These are phyloP conservation scores for Teleogryllus oceanicus DNA, from an alignment of 2,888 invertebrate genomes.

Conservation along the genomic window DNA sequence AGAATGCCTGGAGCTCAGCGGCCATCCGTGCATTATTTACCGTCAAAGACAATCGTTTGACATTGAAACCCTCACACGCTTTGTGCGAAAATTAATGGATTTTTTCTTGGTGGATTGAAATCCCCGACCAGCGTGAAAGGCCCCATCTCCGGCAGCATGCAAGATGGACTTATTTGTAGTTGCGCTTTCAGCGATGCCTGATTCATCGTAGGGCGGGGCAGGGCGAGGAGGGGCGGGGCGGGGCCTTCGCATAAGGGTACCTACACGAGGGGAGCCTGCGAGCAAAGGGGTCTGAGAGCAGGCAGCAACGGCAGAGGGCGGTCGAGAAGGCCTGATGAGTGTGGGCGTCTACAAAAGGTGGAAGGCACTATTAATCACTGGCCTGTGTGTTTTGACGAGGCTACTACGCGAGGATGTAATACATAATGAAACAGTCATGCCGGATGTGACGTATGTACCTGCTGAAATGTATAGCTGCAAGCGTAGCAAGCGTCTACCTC, in stretches of 20 bases:
- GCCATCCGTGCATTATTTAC: not conserved
- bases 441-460: constrained; percentile 18
- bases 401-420: not conserved
- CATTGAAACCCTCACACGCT: not conserved
- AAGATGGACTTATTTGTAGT: constrained; percentile 9
- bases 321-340: not conserved
- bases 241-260: not conserved
- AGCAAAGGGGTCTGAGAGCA: not conserved
- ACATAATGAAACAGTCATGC: constrained; percentile 9
- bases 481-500: not conserved
- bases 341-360: not conserved
- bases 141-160: not conserved
- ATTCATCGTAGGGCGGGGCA: not conserved
- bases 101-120: constrained; percentile 8
- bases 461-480: not conserved
- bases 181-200: not conserved
- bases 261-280: not conserved
- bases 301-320: too few relatives aligned
- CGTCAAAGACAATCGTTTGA: not conserved
- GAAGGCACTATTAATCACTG: constrained; percentile 1
- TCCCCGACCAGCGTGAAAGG: not conserved
- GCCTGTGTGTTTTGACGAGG: constrained; percentile 18
- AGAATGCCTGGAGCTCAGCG: not conserved
- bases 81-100: constrained; percentile 10
- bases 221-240: not conserved